Conservation (phyloP, 2,888 invertebrate species). For the Cheilosia scutellata region DNA sequence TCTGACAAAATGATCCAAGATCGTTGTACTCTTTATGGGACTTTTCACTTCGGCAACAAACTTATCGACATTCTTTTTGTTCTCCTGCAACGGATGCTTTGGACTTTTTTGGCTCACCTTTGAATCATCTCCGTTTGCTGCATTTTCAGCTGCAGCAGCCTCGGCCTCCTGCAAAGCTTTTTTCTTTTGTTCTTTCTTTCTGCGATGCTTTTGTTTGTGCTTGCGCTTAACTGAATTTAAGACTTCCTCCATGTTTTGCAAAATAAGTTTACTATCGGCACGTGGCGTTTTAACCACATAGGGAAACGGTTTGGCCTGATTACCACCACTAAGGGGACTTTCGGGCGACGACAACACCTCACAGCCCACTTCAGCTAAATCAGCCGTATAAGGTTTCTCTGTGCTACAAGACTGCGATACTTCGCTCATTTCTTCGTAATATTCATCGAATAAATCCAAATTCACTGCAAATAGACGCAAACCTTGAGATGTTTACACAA, state of each 20-base stretch:
- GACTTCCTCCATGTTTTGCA: constrained; percentile 84
- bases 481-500: constrained; percentile 43
- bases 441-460: constrained; percentile 65
- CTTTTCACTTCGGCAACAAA: constrained; percentile 73
- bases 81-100: constrained; percentile 78
- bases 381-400: constrained; percentile 58
- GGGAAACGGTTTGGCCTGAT: constrained; percentile 46
- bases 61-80: constrained; percentile 78
- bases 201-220: constrained; percentile 82
- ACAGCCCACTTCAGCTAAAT: constrained; percentile 27
- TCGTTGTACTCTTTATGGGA: constrained; percentile 78
- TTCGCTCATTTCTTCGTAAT: constrained; percentile 69
- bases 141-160: constrained; percentile 73
- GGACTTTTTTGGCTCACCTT: constrained; percentile 67
- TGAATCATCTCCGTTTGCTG: constrained; percentile 64
- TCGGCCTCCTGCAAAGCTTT: constrained; percentile 79
- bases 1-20: constrained; percentile 78
- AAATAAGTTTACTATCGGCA: constrained; percentile 81
- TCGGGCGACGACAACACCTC: constrained; percentile 7
- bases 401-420: constrained; percentile 50
- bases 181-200: constrained; percentile 81
- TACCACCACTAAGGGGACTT: constrained; percentile 30
- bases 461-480: constrained; percentile 61
- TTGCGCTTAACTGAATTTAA: constrained; percentile 83
- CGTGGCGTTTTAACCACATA: constrained; percentile 81